Conservation (phyloP, 1,140 invertebrate species). For the Aphis gossypii region DNA sequence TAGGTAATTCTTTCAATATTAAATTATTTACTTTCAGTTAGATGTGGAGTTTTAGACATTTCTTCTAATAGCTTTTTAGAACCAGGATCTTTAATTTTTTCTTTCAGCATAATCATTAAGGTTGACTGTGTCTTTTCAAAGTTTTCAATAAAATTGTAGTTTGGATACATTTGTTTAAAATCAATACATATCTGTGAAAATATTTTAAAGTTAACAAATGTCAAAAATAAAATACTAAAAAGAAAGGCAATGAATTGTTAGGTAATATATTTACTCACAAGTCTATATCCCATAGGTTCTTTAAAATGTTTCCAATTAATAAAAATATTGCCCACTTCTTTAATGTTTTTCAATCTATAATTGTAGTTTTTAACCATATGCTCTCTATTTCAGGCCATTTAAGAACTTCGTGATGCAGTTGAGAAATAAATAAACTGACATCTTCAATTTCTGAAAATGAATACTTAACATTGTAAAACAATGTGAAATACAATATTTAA, state of each 20-base stretch:
- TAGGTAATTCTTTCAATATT: too few species aligned
- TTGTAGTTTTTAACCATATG: neutral
- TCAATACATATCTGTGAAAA: neutral
- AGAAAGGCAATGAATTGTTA: too few species aligned
- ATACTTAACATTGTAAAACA: neutral
- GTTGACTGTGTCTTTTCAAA: neutral
- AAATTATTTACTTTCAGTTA: neutral
- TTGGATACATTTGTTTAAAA: neutral
- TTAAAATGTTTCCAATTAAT: neutral
- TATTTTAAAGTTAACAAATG: too few species aligned
- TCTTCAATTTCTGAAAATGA: neutral
- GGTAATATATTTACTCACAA: neutral
- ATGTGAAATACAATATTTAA: neutral
- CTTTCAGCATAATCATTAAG: neutral
- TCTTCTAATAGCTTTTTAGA: neutral
- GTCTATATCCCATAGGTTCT: conserved; percentile 1
- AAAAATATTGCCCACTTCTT: neutral
- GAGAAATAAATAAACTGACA: neutral
- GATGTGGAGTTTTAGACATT: neutral
- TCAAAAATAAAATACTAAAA: too few species aligned
- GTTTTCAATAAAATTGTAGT: neutral
- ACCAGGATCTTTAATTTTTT: neutral
- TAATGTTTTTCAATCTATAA: neutral
- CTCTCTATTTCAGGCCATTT: neutral
- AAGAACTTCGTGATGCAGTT: neutral